These are phyloP conservation scores for Neolamprologus fasciatus DNA, from an alignment of 2,113 vertebrate species.

Conservation along the genomic window DNA sequence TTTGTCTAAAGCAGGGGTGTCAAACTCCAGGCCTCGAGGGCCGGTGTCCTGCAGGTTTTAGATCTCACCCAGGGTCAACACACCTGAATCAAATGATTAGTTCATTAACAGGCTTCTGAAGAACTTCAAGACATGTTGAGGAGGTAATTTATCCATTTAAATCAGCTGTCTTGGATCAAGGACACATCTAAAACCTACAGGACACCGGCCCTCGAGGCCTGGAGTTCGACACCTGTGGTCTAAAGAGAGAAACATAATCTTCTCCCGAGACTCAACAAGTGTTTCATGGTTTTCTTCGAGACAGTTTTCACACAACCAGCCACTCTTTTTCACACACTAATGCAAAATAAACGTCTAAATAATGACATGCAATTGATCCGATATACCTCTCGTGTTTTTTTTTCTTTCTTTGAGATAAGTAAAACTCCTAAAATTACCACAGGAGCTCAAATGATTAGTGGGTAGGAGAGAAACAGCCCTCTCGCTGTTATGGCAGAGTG, in stretches of 20 bases:
- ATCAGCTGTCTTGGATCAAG: too few species aligned
- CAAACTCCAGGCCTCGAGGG: too few species aligned
- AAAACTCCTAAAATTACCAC: not conserved
- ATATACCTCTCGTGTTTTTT: not conserved
- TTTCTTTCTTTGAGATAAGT: not conserved
- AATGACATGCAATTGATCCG: not conserved
- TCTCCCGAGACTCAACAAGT: not conserved
- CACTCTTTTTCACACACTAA: not conserved
- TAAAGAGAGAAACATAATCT: not conserved
- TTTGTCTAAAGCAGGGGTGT: not conserved
- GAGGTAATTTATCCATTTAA: too few species aligned
- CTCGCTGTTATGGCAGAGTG: not conserved
- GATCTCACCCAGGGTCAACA: too few species aligned
- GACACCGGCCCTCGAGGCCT: too few species aligned
- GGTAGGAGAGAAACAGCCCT: not conserved
- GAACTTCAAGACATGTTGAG: too few species aligned
- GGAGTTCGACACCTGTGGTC: too few species aligned
- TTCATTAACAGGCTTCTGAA: too few species aligned
- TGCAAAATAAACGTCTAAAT: not conserved
- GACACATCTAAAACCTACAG: too few species aligned
- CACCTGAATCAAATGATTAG: too few species aligned
- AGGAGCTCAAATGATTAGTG: slow-evolving; percentile 5
- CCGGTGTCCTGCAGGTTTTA: too few species aligned
- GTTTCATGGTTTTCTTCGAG: not conserved
- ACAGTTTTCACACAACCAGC: not conserved